Conservation (phyloP, 1,140 invertebrate species). For the Apis dorsata region DNA sequence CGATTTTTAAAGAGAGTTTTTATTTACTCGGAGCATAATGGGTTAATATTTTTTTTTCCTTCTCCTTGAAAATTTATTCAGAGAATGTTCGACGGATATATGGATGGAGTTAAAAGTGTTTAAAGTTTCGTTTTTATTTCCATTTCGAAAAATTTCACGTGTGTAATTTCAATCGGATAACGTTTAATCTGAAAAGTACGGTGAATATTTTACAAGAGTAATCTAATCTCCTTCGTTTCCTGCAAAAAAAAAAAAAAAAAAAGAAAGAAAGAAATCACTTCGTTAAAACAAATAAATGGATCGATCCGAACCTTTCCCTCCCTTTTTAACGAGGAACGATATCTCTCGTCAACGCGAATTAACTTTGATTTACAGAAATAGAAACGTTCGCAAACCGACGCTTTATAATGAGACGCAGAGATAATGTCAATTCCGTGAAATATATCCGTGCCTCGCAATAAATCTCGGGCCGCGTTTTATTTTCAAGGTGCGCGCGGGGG, state of each 20-base stretch:
- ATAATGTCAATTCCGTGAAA: constrained; percentile 29
- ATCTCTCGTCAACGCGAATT: neutral
- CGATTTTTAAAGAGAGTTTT: no score
- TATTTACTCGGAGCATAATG: no score
- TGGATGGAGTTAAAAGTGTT: no score
- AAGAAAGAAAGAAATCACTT: neutral
- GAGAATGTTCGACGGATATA: no score
- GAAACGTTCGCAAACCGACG: neutral
- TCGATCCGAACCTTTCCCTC: neutral
- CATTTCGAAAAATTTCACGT: no score
- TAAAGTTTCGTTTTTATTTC: no score
- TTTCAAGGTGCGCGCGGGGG: neutral
- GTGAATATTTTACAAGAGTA: no score
- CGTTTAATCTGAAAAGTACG: no score
- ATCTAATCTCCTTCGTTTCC: no score
- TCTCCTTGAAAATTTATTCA: no score
- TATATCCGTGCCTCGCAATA: constrained; percentile 22
- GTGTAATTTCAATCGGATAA: no score
- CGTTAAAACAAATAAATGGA: neutral
- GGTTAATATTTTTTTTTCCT: no score
- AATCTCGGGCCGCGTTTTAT: constrained; percentile 42
- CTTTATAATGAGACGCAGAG: constrained; percentile 24
- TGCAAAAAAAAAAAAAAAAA: neutral
- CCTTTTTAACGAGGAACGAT: neutral
- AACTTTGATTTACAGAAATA: constrained; percentile 19